Evolutionary conservation across 2,797 vertebrate species (phyloP), one percentile per base, ranked within the genome.

Genomic region (Melanogrammus aeglefinus): DNA sequence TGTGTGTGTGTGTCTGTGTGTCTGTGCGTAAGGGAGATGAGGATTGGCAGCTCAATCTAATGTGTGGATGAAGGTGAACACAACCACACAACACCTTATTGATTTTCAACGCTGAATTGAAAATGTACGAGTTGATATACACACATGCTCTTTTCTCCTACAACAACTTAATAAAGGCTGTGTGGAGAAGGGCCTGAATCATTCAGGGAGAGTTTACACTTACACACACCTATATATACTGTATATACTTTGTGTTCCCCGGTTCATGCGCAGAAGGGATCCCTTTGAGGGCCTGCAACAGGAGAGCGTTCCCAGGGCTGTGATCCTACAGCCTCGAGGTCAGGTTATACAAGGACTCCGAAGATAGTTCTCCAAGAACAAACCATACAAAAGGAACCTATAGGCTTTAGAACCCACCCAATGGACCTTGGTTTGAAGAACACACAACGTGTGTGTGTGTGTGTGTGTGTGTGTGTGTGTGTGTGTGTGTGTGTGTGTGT

Each of bases 291-390:
- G 44, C 12, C 9, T 47, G 44, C 44, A 47, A 2, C 16, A 47
- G 10, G 9, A 47, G 2, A 14, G 9, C 18, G 16, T 57, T 84
- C 80, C 83, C 86, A 80, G 83, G 77, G 83, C 89, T 83, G 86
- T 78, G 83, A 77, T 84, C 83, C 47, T 4, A 87, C 75, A 84
- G 83, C 84, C 77, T 77, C 76, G 83, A 35, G 82, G 80, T 82
- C 75, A 81, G 83, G 82, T 81, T 88, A 83, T 81, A 82, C 75
- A 79, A 82, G 77, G 73, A 87, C 80, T 75, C 76, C 86, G 84
- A 90, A 79, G 85, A 85, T 82, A 18, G 83, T 85, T 89, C 84
- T 83, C 81, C 87, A 84, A 78, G 85, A 77, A 72, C 73, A 80
- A 80, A 75, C 81, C 79, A 74, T 63, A 41, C 74, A 74, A 78